phyloP scores from a whole-genome alignment of 2,113 vertebrate genomes.

The Emberiza fucata region DNA sequence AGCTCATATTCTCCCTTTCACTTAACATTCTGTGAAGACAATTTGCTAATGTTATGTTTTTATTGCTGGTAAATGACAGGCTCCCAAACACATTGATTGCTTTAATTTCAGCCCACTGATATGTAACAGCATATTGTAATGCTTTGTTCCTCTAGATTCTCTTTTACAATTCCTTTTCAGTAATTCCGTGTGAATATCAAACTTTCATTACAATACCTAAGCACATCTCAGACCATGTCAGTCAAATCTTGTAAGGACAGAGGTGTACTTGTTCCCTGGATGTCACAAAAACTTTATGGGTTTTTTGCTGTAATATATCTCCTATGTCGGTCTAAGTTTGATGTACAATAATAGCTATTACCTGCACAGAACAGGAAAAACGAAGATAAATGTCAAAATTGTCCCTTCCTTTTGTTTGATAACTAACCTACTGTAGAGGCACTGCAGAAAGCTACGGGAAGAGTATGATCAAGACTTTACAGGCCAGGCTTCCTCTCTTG shows the following conservation, averaged over 20 bases:
- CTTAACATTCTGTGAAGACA: neutral
- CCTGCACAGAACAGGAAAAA: neutral
- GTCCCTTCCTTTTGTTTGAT: neutral
- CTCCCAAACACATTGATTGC: neutral
- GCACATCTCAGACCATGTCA: accelerated
- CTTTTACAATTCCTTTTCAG: neutral
- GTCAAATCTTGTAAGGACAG: neutral
- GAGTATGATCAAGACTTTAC: neutral
- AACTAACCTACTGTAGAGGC: accelerated
- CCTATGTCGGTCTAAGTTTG: neutral
- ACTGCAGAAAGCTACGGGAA: neutral
- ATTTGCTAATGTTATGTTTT: neutral
- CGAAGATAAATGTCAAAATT: neutral
- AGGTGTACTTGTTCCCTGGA: accelerated
- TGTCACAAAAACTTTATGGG: neutral
- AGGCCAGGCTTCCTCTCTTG: neutral
- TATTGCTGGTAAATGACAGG: accelerated
- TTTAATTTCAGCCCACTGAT: neutral
- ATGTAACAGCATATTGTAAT: neutral
- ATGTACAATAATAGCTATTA: neutral
- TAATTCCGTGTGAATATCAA: neutral
- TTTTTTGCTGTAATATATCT: accelerated
- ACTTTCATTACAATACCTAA: neutral
- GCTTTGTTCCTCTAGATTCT: neutral
- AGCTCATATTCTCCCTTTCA: neutral